These are phyloP conservation scores for Cotesia vestalis DNA, from an alignment of 1,140 invertebrate genomes.

Conservation along the genomic window DNA sequence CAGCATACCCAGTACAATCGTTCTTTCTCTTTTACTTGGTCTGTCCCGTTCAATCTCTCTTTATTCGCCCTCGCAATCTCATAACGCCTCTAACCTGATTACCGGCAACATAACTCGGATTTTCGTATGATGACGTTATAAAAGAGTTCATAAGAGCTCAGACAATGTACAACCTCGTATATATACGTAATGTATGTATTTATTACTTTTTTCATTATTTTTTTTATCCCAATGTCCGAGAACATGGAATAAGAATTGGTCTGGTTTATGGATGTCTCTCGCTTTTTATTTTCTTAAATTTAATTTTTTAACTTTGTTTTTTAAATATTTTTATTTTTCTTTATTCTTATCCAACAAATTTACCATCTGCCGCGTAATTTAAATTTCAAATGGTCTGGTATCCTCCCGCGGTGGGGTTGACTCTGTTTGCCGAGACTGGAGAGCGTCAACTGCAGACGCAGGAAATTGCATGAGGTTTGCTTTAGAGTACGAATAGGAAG, in stretches of 20 bases:
- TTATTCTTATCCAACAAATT: conserved; percentile 10
- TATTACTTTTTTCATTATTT: neutral
- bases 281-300: neutral
- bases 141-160: conserved; percentile 7
- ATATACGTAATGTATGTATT: too few relatives aligned
- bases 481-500: conserved; percentile 1
- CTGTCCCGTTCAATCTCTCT: neutral
- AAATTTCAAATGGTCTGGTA: conserved; percentile 32
- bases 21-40: conserved; percentile 1
- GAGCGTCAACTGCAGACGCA: conserved; percentile 28
- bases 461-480: conserved; percentile 20
- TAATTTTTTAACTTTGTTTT: neutral
- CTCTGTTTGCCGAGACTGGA: neutral
- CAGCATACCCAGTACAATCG: too few relatives aligned
- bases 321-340: neutral
- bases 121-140: too few relatives aligned
- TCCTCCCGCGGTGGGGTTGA: neutral
- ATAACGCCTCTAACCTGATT: conserved; percentile 26
- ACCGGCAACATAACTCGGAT: conserved; percentile 4
- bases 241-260: neutral
- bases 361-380: conserved; percentile 32
- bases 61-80: conserved; percentile 10
- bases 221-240: neutral
- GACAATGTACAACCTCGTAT: too few relatives aligned
- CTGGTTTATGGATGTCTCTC: neutral